phyloP scores from a whole-genome alignment of 2,797 vertebrate genomes.

The Sylvia borin region DNA sequence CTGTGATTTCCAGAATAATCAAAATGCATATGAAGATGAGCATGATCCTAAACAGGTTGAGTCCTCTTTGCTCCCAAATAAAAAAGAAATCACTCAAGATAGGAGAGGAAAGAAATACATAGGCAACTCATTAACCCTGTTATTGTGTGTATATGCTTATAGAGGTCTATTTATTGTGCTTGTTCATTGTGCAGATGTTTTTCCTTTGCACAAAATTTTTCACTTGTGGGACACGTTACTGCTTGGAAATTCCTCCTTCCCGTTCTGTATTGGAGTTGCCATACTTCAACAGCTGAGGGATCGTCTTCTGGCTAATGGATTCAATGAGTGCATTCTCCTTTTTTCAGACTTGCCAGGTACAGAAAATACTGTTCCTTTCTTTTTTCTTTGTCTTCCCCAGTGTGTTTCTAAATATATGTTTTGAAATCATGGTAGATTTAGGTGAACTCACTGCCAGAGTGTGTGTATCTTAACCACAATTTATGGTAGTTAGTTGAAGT shows the following conservation, averaged over 20 bases:
- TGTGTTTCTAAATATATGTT: not conserved
- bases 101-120: not conserved
- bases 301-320: conserved; percentile 94
- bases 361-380: not conserved
- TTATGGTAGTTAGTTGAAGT: not conserved
- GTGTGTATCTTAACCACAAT: not conserved
- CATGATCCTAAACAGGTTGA: not conserved
- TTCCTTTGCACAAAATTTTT: conserved; percentile 98
- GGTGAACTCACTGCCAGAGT: not conserved
- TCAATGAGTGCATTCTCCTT: conserved; percentile 98
- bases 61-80: not conserved
- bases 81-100: not conserved
- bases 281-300: conserved; percentile 96
- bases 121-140: not conserved
- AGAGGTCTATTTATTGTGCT: not conserved
- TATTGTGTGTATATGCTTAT: not conserved
- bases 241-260: conserved; percentile 96
- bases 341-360: conserved; percentile 98
- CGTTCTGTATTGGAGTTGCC: conserved; percentile 97
- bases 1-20: not conserved
- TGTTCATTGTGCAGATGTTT: conserved; percentile 81
- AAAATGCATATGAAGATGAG: not conserved
- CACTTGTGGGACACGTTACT: conserved; percentile 98
- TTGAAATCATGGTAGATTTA: not conserved
- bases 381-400: not conserved